Evolutionary conservation across 2,113 vertebrate genomes (phyloP), one percentile per base, ranked within the genome.

Genomic region (Tringa solitaria): DNA sequence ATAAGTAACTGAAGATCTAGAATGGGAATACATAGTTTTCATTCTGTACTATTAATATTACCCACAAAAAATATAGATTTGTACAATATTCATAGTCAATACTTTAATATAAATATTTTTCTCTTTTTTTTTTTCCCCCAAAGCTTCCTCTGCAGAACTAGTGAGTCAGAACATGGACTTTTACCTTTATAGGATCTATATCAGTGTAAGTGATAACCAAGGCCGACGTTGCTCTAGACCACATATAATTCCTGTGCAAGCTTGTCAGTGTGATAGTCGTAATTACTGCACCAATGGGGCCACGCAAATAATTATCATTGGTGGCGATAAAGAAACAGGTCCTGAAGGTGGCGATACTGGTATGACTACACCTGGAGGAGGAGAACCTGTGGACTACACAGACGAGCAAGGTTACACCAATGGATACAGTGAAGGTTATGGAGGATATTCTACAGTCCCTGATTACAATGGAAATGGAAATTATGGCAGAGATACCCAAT

Each of bases 121-220:
- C 14, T 69, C 6, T 30, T 20, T 37, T 53, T 16, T 27, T 69
- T 63, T 33, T 20, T 23, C 26, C 8, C 39, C 26, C 24, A 59
- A 70, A 97, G 96, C 75, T 75, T 95, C 92, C n/a, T 97, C 97
- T 53, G 97, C 95, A 57, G 87, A 96, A 37, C 75, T 97, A 50
- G 56, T 75, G 60, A 83, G 28, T 65, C 87, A 94, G 67, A 96
- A 81, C 37, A 95, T 97, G 4, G 93, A 96, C 46, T 97, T 97
- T 46, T 90, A 83, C 45, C 3, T 94, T 24, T 96, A 97, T 3
- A 95, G 84, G 33, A 68, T 98, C 63, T 56, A 77, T 21, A 3
- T 98, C 4, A 22, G 6, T 1, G 86, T 97, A 27, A 89, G n/a
- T 7, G 97, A 98, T 4, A 96, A 17, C 75, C 92, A 87, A 93